Conservation (phyloP, 2,888 invertebrate species). For the Apeira syringaria region DNA sequence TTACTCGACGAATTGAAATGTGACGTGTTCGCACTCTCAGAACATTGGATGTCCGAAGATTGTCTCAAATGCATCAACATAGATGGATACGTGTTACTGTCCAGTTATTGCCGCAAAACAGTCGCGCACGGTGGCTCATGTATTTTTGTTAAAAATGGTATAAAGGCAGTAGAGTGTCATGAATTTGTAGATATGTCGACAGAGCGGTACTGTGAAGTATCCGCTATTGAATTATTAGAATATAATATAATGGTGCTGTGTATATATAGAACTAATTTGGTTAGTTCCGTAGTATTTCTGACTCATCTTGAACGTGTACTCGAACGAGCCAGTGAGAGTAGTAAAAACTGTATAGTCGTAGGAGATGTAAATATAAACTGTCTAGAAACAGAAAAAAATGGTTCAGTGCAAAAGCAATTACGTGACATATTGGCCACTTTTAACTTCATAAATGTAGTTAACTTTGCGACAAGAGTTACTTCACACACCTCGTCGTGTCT, state of each 20-base stretch:
- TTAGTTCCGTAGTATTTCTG: background rate
- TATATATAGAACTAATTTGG: background rate
- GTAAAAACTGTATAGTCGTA: background rate
- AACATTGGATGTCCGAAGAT: conserved; percentile 8
- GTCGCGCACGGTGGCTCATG: background rate
- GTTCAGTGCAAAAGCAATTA: background rate
- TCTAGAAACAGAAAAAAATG: background rate
- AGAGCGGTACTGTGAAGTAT: background rate
- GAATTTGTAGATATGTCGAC: background rate
- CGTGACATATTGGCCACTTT: background rate
- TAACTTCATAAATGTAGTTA: background rate
- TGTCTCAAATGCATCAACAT: conserved; percentile 6
- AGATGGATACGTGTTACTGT: background rate
- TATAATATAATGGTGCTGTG: background rate
- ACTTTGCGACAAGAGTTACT: too few relatives aligned
- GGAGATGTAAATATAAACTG: background rate
- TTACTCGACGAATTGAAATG: conserved; percentile 6
- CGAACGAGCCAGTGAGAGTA: background rate
- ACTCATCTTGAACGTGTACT: background rate
- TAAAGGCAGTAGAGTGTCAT: background rate
- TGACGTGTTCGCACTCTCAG: conserved; percentile 8
- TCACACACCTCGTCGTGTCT: too few relatives aligned
- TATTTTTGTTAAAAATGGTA: background rate
- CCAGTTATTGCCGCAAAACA: background rate
- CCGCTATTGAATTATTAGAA: background rate